Evolutionary conservation across 2,888 invertebrate genomes (phyloP), one percentile per base, ranked within the genome.

Genomic region (Salpingus planirostris): DNA sequence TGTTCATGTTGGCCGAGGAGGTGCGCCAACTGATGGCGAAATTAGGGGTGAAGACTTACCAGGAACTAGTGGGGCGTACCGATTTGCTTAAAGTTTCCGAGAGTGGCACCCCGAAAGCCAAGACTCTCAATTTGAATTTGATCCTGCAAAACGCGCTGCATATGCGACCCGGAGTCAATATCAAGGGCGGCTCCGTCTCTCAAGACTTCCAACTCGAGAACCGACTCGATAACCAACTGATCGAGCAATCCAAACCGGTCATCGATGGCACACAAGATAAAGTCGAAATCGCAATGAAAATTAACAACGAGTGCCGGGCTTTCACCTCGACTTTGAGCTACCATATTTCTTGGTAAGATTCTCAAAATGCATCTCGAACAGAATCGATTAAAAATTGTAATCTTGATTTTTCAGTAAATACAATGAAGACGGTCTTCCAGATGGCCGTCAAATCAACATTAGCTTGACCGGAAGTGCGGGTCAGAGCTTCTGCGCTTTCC

Each of bases 1-100:
- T 98, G 57, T 97, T 98, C 65, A 86, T 96, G 80, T 65, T 98
- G 34, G 98, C 97, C 15, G 98, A 98, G 66, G 98, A 98, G 76
- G 82, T 92, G 7, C 84, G 98, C 26, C 68, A 75, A 35, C 80
- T 86, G 56, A 92, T 98, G 90, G 89, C 96, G 1, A 79, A 78
- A 30, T 69, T 98, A 41, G 97, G 98, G 3, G 80, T 63, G 3
- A 50, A 60, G 13, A 61, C 57, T 6, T 65, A 53, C 43, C 63
- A 65, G 53, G 92, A 96, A 49, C 69, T 96, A 31, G 80, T 98
- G 48, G 95, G 95, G 0, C 80, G 91, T 31, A 92, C 92, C 0
- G 93, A 95, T 65, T 66, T 92, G 13, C 69, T 96, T 14, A 80
- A 80, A 59, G 80, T 84, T 6, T 73, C 80, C 11, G 81, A 87